A percentile compares a stretch with the other conserved stretches of the same genome.
These are phyloP conservation scores for Yasuhikotakia modesta DNA, from an alignment of 2,797 vertebrate species.

Conservation along the genomic window DNA sequence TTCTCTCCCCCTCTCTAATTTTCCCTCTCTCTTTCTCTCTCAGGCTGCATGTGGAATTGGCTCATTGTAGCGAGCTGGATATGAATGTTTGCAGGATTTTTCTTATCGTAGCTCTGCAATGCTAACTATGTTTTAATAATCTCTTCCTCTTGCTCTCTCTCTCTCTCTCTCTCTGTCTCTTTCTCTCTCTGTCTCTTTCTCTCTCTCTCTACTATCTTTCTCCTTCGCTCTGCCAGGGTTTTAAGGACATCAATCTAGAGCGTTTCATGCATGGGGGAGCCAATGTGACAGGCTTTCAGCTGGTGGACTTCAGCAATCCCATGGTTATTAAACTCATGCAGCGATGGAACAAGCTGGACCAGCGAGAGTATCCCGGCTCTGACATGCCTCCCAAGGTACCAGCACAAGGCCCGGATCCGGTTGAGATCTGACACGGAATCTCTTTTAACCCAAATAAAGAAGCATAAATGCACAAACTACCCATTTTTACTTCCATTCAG, in stretches of 20 bases:
- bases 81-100: constrained; percentile 53
- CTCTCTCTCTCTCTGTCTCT: constrained; percentile 11
- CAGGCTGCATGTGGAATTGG: constrained; percentile 47
- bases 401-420: not conserved
- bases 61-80: constrained; percentile 44
- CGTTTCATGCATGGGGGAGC: constrained; percentile 98
- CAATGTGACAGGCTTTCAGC: constrained; percentile 96
- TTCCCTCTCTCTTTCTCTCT: constrained; percentile 20
- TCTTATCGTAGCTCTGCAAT: constrained; percentile 49
- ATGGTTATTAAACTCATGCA: constrained; percentile 97
- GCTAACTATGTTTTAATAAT: constrained; percentile 48
- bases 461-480: not conserved
- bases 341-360: constrained; percentile 98
- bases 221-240: constrained; percentile 79
- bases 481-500: not conserved
- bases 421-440: not conserved
- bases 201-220: not conserved
- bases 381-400: constrained; percentile 94
- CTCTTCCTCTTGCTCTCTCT: constrained; percentile 11
- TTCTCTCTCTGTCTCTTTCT: too few species aligned
- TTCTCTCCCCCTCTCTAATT: not conserved
- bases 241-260: constrained; percentile 97
- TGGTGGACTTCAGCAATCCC: constrained; percentile 94
- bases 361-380: constrained; percentile 96
- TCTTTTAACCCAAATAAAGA: constrained; percentile 1